Evolutionary conservation across 37 sponge, comb jelly and placozoan genomes (phyloP).

Genomic region (Diacarnus erythraeanus): DNA sequence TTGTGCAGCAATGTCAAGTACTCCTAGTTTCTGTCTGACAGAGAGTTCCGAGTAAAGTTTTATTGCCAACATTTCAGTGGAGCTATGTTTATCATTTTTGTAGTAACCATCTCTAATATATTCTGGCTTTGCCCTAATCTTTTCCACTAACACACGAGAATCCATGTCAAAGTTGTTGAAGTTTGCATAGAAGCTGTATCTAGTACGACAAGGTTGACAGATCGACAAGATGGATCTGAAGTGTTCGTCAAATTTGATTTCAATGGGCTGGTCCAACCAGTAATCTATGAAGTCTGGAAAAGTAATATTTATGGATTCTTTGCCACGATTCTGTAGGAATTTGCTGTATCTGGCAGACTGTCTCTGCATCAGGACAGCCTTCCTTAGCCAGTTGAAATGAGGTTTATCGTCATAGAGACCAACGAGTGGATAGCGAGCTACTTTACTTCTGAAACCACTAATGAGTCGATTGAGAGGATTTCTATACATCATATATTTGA

Average conservation of each 20-base stretch:
- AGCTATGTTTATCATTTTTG: not conserved
- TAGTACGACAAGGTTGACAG: constrained; percentile 27
- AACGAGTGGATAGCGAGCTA: constrained; percentile 16
- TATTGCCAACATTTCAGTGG: constrained; percentile 8
- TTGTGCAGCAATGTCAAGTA: not conserved
- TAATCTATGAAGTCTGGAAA: constrained; percentile 49
- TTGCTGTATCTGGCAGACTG: constrained; percentile 5
- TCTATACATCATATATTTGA: constrained; percentile 64
- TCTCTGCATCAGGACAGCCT: not conserved
- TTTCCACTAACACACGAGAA: constrained; percentile 20
- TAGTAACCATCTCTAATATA: constrained; percentile 24
- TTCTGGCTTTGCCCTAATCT: constrained; percentile 1
- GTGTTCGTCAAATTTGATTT: constrained; percentile 36
- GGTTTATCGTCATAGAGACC: constrained; percentile 14
- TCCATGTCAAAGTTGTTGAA: constrained; percentile 43
- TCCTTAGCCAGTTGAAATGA: constrained; percentile 42
- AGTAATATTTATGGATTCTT: constrained; percentile 2
- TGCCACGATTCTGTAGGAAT: constrained; percentile 6
- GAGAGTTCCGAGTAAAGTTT: constrained; percentile 11
- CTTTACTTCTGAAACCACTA: constrained; percentile 54
- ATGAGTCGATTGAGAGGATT: constrained; percentile 59
- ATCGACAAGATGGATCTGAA: constrained; percentile 20
- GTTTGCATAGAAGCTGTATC: constrained; percentile 47
- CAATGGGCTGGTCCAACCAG: constrained; percentile 3
- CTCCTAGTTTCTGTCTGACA: not conserved